phyloP scores from a whole-genome alignment of 2,113 vertebrate genomes.

The Seriola quinqueradiata region DNA sequence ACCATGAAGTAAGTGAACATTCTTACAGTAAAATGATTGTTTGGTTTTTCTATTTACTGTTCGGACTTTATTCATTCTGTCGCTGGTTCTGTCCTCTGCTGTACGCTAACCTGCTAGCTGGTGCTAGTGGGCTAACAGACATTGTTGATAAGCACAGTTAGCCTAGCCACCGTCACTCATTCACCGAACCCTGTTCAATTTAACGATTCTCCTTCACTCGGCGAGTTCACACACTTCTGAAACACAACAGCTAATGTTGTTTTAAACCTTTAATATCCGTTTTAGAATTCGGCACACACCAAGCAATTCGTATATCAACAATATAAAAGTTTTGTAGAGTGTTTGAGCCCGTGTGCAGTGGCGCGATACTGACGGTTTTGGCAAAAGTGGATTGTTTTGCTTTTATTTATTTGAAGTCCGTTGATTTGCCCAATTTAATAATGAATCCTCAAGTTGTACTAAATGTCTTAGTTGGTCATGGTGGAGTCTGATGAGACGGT shows the following conservation, averaged over 20 bases:
- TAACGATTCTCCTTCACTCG: background rate
- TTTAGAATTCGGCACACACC: background rate
- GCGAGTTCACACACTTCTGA: accelerated
- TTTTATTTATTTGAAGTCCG: background rate
- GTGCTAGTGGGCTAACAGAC: background rate
- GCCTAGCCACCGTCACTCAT: background rate
- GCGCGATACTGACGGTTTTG: background rate
- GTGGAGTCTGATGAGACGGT: background rate
- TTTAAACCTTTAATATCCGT: accelerated
- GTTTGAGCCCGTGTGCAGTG: background rate
- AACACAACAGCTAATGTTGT: accelerated
- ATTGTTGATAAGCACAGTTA: background rate
- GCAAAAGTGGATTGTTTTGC: background rate
- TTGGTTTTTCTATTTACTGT: accelerated
- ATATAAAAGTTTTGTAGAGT: background rate
- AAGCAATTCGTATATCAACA: accelerated
- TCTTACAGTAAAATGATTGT: background rate
- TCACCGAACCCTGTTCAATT: background rate
- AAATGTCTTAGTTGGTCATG: too few relatives aligned
- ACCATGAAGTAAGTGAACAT: slow-evolving; percentile 77
- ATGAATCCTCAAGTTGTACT: accelerated
- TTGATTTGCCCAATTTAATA: background rate
- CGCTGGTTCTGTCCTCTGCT: accelerated
- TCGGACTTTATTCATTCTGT: accelerated
- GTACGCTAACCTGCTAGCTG: background rate